Percentiles rank a stretch among this genome's conserved stretches.
These are phyloP conservation scores for Cheilosia vernalis DNA, from an alignment of 2,888 invertebrate species.

Conservation along the genomic window DNA sequence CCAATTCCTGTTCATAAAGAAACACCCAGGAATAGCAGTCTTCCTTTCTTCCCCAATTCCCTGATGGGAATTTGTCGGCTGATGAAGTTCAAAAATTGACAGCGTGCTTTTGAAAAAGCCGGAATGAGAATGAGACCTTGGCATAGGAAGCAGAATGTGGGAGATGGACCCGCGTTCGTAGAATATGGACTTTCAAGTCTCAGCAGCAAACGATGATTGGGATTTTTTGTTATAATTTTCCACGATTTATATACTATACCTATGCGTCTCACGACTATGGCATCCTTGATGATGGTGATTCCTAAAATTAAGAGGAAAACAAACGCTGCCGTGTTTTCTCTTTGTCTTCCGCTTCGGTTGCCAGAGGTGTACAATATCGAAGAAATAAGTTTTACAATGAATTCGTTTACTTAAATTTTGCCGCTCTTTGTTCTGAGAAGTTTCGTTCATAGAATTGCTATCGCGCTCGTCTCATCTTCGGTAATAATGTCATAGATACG, in stretches of 20 bases:
- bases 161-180: background rate
- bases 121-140: background rate
- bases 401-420: conserved; percentile 2
- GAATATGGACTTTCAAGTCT: background rate
- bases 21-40: conserved; percentile 25
- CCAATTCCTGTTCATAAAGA: conserved; percentile 52
- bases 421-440: conserved; percentile 3
- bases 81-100: conserved; percentile 2
- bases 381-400: conserved; percentile 50
- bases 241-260: background rate
- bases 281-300: conserved; percentile 51
- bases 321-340: conserved; percentile 16
- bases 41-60: background rate
- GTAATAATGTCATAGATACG: conserved; percentile 49
- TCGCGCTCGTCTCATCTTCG: conserved; percentile 13
- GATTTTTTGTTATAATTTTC: conserved; percentile 7
- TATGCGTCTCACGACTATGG: conserved; percentile 20
- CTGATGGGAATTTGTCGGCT: no score
- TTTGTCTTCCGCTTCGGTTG: background rate
- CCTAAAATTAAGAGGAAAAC: conserved; percentile 52
- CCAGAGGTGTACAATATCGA: conserved; percentile 51
- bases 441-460: background rate
- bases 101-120: conserved; percentile 21
- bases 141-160: conserved; percentile 3
- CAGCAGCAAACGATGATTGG: conserved; percentile 29